These are phyloP conservation scores for Regulus satrapa DNA, from an alignment of 2,113 vertebrate species.

Conservation along the genomic window DNA sequence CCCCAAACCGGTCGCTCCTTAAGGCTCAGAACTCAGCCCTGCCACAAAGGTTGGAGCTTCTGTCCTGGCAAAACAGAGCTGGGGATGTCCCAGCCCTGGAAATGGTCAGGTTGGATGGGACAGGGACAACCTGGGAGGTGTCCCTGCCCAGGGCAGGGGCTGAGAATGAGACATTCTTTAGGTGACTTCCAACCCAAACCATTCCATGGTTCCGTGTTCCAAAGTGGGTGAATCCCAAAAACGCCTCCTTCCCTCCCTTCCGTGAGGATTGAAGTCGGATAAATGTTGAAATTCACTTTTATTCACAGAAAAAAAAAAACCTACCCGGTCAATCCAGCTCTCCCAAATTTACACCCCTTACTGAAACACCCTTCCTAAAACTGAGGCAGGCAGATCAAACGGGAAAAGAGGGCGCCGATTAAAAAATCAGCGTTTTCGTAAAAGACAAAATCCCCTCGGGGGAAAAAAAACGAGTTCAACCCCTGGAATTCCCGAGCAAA, in stretches of 20 bases:
- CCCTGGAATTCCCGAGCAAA: background rate
- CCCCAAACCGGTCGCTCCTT: background rate
- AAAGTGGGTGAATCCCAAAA: background rate
- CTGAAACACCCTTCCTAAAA: background rate
- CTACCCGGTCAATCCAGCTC: background rate
- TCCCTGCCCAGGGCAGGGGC: background rate
- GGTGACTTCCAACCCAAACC: background rate
- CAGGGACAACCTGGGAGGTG: background rate
- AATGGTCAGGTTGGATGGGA: background rate
- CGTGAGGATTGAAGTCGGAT: background rate
- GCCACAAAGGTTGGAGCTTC: background rate
- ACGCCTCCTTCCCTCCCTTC: background rate
- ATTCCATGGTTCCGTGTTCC: background rate
- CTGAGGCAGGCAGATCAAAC: background rate
- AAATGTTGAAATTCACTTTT: background rate
- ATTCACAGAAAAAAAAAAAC: background rate
- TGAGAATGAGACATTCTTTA: too few species aligned
- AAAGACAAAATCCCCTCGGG: background rate
- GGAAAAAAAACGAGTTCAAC: rapidly evolving
- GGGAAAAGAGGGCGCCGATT: background rate
- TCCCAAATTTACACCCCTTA: background rate
- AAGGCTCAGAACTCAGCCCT: background rate
- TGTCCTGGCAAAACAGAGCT: background rate
- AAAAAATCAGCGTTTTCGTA: background rate
- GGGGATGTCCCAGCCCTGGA: background rate